A percentile compares a stretch with the other conserved stretches of the same genome.
Evolutionary conservation across 2,888 invertebrate species (phyloP).

Genomic region (Dermolepida albohirtum): DNA sequence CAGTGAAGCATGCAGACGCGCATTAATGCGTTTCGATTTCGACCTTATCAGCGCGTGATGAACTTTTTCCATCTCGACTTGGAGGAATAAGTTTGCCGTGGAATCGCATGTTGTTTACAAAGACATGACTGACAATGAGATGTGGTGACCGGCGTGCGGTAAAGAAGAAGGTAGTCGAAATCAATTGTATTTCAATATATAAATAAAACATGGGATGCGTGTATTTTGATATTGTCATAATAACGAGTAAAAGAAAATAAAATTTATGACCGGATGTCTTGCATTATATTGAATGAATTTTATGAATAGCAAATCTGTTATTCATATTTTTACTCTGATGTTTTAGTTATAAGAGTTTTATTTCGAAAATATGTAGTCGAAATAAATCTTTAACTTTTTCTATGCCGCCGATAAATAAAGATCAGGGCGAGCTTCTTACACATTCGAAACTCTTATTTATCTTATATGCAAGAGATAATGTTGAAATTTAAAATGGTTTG

Average conservation of each 20-base stretch:
- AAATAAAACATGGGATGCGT: conserved; percentile 28
- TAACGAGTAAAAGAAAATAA: conserved; percentile 19
- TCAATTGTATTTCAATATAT: conserved; percentile 30
- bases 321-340: conserved; percentile 30
- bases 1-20: conserved; percentile 35
- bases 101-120: conserved; percentile 22
- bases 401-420: conserved; percentile 1
- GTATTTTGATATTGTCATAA: conserved; percentile 25
- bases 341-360: conserved; percentile 9
- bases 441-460: background rate
- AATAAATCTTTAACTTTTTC: conserved; percentile 29
- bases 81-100: conserved; percentile 17
- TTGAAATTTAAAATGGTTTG: no score
- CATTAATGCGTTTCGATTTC: conserved; percentile 37
- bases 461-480: no score
- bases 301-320: conserved; percentile 30
- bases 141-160: conserved; percentile 11
- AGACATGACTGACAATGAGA: background rate
- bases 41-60: conserved; percentile 28
- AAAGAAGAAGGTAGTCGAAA: conserved; percentile 16
- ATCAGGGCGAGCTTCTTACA: background rate
- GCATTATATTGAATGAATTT: conserved; percentile 29
- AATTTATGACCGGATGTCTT: conserved; percentile 33
- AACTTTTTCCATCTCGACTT: conserved; percentile 27
- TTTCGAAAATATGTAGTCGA: conserved; percentile 9